These are phyloP conservation scores for Electrona antarctica DNA, from an alignment of 2,113 vertebrate genomes.

Conservation along the genomic window DNA sequence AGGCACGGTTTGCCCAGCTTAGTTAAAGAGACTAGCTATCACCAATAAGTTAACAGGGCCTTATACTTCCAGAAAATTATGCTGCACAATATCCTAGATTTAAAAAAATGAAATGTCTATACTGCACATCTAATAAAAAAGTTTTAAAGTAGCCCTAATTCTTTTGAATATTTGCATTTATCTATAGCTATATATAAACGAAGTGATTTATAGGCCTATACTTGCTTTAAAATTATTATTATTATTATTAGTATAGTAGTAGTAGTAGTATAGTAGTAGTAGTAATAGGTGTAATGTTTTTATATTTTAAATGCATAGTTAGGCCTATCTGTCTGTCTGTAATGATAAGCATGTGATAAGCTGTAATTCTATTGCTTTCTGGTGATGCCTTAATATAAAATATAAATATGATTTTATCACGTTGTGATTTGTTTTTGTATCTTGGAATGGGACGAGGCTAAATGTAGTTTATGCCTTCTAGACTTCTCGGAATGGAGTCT, in stretches of 20 bases:
- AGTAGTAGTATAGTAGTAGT: conserved; percentile 10
- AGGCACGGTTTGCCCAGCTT: background rate
- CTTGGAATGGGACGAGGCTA: background rate
- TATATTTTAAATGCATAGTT: background rate
- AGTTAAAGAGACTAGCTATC: no score
- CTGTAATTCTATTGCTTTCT: background rate
- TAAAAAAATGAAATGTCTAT: no score
- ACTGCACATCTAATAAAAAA: background rate
- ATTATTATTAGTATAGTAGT: conserved; percentile 1
- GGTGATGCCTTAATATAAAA: background rate
- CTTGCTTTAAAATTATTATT: background rate
- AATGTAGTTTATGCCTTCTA: conserved; percentile 40
- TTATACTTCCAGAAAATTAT: no score
- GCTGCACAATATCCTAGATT: no score
- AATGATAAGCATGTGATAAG: background rate
- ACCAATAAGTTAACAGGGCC: no score
- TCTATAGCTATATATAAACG: background rate
- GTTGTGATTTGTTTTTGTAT: no score
- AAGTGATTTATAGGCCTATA: background rate
- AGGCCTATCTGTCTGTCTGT: background rate
- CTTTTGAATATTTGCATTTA: background rate
- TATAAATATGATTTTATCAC: no score
- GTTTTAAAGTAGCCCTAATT: no score
- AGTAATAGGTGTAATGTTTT: background rate
- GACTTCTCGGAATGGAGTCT: conserved; percentile 90